Conservation (phyloP, 2,113 vertebrate genomes). For the Chaetorhynchus papuensis region DNA sequence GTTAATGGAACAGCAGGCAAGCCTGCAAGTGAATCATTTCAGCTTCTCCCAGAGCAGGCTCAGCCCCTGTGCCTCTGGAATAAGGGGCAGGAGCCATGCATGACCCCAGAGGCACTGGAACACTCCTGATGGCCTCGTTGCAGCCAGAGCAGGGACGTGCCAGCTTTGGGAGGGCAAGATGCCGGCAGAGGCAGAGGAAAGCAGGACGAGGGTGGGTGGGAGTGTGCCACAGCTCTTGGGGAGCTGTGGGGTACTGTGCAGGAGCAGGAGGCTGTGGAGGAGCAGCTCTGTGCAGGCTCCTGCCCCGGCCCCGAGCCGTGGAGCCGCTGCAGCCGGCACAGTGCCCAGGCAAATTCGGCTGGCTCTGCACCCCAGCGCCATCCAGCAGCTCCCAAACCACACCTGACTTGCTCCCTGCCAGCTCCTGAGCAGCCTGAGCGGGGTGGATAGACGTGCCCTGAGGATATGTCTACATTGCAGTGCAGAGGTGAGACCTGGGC, state of each 20-base stretch:
- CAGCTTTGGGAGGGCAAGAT: not conserved
- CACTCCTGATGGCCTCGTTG: not conserved
- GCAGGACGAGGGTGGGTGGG: not conserved
- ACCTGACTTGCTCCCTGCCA: slow-evolving; percentile 42
- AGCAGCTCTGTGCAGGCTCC: not conserved
- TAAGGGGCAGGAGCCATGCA: fast-evolving
- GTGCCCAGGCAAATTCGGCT: not conserved
- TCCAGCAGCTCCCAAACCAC: slow-evolving; percentile 18
- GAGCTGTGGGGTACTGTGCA: not conserved
- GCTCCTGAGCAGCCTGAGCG: not conserved
- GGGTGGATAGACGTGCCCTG: not conserved
- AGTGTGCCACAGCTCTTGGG: not conserved
- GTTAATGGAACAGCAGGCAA: not conserved
- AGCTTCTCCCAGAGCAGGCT: not conserved
- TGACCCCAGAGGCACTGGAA: fast-evolving
- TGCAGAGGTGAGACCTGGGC: slow-evolving; percentile 19
- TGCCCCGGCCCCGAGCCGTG: not conserved
- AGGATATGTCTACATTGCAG: slow-evolving; percentile 17
- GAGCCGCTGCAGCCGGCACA: fast-evolving
- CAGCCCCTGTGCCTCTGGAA: not conserved
- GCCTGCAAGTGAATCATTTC: not conserved
- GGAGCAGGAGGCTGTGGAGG: not conserved
- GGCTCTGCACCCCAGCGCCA: not conserved
- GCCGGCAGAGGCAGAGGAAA: not conserved
- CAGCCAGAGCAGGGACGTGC: fast-evolving